Evolutionary conservation across 2,888 invertebrate genomes (phyloP).

Genomic region (Torymus aiolomorphi): DNA sequence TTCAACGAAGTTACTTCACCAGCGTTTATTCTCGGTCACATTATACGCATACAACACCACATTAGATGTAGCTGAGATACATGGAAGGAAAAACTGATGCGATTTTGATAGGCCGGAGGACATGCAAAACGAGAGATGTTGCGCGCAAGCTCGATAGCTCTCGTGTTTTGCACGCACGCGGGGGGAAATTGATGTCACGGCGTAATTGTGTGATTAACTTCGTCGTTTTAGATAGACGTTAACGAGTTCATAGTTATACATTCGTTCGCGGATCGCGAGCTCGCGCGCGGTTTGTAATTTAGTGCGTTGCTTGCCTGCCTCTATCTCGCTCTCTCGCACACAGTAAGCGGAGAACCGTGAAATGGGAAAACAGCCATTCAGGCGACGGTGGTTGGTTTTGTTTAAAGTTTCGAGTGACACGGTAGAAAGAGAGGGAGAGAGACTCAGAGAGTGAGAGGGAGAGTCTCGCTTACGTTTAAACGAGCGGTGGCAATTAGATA

Average conservation of each 20-base stretch:
- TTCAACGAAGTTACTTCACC: no score
- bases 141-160: background rate
- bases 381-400: conserved; percentile 32
- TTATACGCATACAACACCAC: background rate
- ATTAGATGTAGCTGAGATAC: background rate
- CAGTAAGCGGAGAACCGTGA: conserved; percentile 43
- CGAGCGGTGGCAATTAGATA: conserved; percentile 37
- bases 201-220: conserved; percentile 44
- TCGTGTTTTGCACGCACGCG: conserved; percentile 6
- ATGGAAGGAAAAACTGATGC: conserved; percentile 19
- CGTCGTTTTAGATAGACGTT: conserved; percentile 31
- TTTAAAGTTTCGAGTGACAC: conserved; percentile 51
- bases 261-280: conserved; percentile 22
- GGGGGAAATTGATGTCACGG: conserved; percentile 40
- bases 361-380: conserved; percentile 46
- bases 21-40: no score
- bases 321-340: background rate
- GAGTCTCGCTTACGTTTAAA: conserved; percentile 14
- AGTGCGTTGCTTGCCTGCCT: background rate
- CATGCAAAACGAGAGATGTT: conserved; percentile 6
- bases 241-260: conserved; percentile 47
- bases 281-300: conserved; percentile 42
- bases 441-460: background rate
- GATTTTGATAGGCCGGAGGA: conserved; percentile 29
- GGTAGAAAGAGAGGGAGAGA: background rate